These are phyloP conservation scores for Hystrix brachyura DNA, from an alignment of 2,113 vertebrate species.

Conservation along the genomic window DNA sequence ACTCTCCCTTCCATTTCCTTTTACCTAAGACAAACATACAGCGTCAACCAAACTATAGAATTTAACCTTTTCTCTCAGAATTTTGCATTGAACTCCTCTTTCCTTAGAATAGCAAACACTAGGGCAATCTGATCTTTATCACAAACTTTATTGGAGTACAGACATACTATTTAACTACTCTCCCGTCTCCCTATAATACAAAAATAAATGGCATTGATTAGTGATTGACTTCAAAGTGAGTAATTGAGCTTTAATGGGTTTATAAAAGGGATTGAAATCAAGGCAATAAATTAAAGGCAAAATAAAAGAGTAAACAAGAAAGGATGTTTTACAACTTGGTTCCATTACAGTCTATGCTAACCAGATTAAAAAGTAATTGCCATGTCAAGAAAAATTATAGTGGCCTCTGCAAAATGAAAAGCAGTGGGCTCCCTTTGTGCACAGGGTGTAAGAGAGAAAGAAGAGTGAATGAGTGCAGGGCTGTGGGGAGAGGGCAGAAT, in stretches of 20 bases:
- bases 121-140: slow-evolving; percentile 56
- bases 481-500: background rate
- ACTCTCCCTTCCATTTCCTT: background rate
- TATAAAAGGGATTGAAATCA: slow-evolving; percentile 89
- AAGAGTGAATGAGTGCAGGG: background rate
- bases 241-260: slow-evolving; percentile 88
- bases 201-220: slow-evolving; percentile 88
- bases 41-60: background rate
- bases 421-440: slow-evolving; percentile 49
- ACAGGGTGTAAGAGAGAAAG: slow-evolving; percentile 16
- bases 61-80: background rate
- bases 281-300: slow-evolving; percentile 88
- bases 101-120: background rate
- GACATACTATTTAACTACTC: slow-evolving; percentile 40
- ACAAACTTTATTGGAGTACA: slow-evolving; percentile 69
- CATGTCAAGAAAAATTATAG: slow-evolving; percentile 88
- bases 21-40: background rate
- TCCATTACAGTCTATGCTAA: slow-evolving; percentile 88
- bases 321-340: slow-evolving; percentile 88
- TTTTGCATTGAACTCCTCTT: background rate
- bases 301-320: slow-evolving; percentile 88
- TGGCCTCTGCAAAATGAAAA: slow-evolving; percentile 79
- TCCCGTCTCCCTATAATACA: slow-evolving; percentile 42
- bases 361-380: slow-evolving; percentile 89
- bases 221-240: slow-evolving; percentile 89